phyloP scores from a whole-genome alignment of 1,140 invertebrate genomes.

The Metaphire vulgaris region DNA sequence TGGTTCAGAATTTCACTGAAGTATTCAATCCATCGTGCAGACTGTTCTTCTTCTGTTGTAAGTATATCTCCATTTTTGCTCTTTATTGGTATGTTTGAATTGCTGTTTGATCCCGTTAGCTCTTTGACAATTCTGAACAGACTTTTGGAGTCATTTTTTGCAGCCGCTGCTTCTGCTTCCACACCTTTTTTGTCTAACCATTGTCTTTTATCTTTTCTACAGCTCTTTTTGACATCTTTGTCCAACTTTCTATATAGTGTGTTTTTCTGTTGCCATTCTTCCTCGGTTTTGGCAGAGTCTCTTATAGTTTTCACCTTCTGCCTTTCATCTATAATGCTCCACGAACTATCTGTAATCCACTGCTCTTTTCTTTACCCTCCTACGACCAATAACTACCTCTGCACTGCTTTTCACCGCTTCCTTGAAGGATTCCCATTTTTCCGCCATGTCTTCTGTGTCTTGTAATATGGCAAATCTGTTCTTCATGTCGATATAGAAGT shows the following conservation, averaged over 20 bases:
- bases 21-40: no score
- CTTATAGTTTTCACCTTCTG: background rate
- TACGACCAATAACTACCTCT: background rate
- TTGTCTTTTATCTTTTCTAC: background rate
- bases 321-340: background rate
- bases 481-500: background rate
- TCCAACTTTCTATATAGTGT: background rate
- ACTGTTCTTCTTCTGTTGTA: no score
- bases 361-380: background rate
- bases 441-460: background rate
- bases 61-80: no score
- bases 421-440: background rate
- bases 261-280: background rate
- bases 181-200: background rate
- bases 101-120: no score
- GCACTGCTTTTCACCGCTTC: background rate
- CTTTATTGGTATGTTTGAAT: no score
- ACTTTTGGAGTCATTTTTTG: background rate
- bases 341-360: background rate
- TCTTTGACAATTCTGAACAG: background rate
- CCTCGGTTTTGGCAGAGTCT: background rate
- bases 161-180: background rate
- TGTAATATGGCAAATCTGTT: background rate
- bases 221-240: background rate
- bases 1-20: no score